Percentiles rank a stretch among this genome's conserved stretches.
These are phyloP conservation scores for Sebastes oblongus DNA, from an alignment of 2,797 vertebrate genomes.

Conservation along the genomic window DNA sequence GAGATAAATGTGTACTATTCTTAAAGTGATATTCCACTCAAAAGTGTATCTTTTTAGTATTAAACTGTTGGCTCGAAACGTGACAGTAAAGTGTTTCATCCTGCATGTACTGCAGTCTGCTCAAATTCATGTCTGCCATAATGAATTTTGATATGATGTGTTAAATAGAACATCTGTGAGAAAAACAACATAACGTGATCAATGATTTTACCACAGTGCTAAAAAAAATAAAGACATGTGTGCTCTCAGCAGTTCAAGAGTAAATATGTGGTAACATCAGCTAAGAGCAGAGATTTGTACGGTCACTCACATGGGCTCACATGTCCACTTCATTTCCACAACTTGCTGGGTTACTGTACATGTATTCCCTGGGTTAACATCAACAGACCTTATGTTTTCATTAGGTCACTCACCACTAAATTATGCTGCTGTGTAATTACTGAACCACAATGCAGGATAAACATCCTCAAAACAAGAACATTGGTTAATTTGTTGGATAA, in stretches of 20 bases:
- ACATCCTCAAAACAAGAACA: constrained; percentile 39
- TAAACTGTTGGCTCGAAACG: background rate
- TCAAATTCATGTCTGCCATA: background rate
- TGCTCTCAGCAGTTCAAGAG: background rate
- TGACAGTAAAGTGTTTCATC: background rate
- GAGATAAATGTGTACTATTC: background rate
- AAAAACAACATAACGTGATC: background rate
- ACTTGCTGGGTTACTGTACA: background rate
- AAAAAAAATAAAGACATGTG: background rate
- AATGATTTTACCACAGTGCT: background rate
- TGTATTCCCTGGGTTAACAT: background rate
- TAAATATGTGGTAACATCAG: background rate
- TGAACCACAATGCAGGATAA: background rate
- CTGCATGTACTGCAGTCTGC: background rate
- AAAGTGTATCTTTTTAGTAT: background rate
- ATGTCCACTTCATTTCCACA: background rate
- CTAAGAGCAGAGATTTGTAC: background rate
- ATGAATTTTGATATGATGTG: background rate
- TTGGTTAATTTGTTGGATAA: constrained; percentile 25
- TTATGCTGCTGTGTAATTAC: constrained; percentile 14
- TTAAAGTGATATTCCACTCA: background rate
- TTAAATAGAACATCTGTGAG: background rate
- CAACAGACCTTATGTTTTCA: background rate
- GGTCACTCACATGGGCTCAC: background rate
- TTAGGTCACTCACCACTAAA: background rate